Percentiles rank a stretch among this genome's conserved stretches.
These are phyloP conservation scores for Patella ulyssiponensis DNA, from an alignment of 2,888 invertebrate genomes.

Conservation along the genomic window DNA sequence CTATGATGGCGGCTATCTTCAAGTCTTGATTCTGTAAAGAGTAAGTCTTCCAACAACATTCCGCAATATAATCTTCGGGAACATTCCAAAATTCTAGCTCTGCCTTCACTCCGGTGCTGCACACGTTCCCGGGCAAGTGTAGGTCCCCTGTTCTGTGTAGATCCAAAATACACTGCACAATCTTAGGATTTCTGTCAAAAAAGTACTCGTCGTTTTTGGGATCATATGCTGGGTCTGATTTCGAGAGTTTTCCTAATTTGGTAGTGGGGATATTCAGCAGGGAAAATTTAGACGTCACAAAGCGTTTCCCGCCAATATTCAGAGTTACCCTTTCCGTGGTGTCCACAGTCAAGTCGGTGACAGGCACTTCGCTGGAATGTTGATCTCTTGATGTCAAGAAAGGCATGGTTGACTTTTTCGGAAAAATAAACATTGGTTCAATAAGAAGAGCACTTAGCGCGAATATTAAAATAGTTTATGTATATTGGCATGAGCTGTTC, in stretches of 20 bases:
- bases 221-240: constrained; percentile 25
- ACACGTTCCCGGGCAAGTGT: constrained; percentile 55
- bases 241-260: constrained; percentile 36
- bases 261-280: constrained; percentile 36
- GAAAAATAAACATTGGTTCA: no score
- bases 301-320: constrained; percentile 45
- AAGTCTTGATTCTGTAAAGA: constrained; percentile 13
- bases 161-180: constrained; percentile 50
- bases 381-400: no score
- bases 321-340: constrained; percentile 23
- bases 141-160: constrained; percentile 49
- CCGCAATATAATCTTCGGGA: constrained; percentile 46
- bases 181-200: constrained; percentile 51
- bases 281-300: constrained; percentile 32
- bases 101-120: constrained; percentile 50
- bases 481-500: no score
- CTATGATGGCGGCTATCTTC: constrained; percentile 30
- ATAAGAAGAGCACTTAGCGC: no score
- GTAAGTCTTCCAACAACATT: constrained; percentile 45
- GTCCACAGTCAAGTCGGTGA: no score
- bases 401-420: no score
- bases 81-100: constrained; percentile 59
- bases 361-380: no score
- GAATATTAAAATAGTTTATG: no score
- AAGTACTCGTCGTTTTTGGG: constrained; percentile 37